These are phyloP conservation scores for Microcaecilia unicolor DNA, from an alignment of 2,797 vertebrate species.

Conservation along the genomic window DNA sequence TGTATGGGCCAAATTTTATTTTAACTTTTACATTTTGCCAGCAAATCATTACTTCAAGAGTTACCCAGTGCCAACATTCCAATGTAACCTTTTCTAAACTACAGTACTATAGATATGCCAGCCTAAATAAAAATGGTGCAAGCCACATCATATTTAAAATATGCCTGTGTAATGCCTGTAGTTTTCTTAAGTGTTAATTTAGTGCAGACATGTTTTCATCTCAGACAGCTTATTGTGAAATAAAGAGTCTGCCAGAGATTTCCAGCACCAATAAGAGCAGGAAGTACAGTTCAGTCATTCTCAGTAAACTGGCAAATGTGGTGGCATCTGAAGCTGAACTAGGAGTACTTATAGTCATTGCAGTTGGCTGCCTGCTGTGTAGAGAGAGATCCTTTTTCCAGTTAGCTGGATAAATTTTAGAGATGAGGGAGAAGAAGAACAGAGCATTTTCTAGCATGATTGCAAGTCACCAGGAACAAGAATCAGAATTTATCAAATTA, in stretches of 20 bases:
- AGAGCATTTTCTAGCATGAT: conserved; percentile 23
- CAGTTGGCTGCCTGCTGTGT: conserved; percentile 14
- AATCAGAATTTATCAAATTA: conserved; percentile 52
- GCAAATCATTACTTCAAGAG: conserved; percentile 13
- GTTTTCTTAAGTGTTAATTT: conserved; percentile 52
- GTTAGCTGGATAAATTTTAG: conserved; percentile 27
- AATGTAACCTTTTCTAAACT: conserved; percentile 32
- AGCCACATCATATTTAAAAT: conserved; percentile 34
- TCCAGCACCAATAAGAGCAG: conserved; percentile 44
- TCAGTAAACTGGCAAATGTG: conserved; percentile 55
- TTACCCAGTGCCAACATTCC: conserved; percentile 10
- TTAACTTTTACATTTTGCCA: conserved; percentile 16
- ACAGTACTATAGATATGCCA: conserved; percentile 44
- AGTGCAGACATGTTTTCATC: conserved; percentile 43
- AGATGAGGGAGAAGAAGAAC: conserved; percentile 20
- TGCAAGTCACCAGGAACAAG: conserved; percentile 15
- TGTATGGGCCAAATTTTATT: no score
- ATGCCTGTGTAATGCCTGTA: conserved; percentile 46
- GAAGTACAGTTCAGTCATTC: conserved; percentile 47
- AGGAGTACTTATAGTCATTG: conserved; percentile 21
- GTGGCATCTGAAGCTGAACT: conserved; percentile 52
- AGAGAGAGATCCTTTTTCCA: conserved; percentile 11
- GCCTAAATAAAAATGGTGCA: conserved; percentile 57
- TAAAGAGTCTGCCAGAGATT: conserved; percentile 36
- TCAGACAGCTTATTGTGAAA: conserved; percentile 46